Base-by-base conservation (phyloP, 2,113 vertebrate species). In the Junco hyemalis region DNA sequence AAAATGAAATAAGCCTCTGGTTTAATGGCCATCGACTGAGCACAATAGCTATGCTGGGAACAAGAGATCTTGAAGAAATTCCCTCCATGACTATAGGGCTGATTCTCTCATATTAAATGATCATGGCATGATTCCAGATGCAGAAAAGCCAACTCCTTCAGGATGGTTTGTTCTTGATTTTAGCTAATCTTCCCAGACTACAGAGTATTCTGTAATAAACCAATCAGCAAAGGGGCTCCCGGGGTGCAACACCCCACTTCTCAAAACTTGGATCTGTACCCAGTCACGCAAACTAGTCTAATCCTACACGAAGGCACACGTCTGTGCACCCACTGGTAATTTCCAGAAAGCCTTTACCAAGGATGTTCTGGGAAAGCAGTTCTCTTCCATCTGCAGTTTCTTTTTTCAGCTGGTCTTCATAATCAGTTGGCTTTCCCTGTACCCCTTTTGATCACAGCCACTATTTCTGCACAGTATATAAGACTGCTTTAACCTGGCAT, bases 1-100 rank as follows among this genome's bases (percentile, higher is more conserved):
- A 94, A 97, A 97, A 96, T 92, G 88, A 93, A 97, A 94, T 92
- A 96, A 97, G 88, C 86, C 77, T 88, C 66, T 73, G 91, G 80
- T 95, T 96, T 96, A 95, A 94, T 70, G 66, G 65, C 81, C 68
- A 95, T 96, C 91, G 88, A 89, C 73, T 71, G 93, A 95, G 94
- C 94, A 95, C 94, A 94, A 77, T 31, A 95, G 60, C 89, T 94
- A 89, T 77, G 72, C 36, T 92, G 83, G 90, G 88, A 97, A 88
- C 83, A 82, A 84, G 73, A 96, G 83, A 92, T 93, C 86, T 81
- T 91, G 80, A 96, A 92, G 96, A 96, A 96, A 92, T 16, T 93
- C 82, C 78, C 86, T 95, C 53, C 60, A 83, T 90, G 86, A 92
- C 90, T 86, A 69, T 80, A 95, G 83, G 94, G 81, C 78, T 82